phyloP scores from a whole-genome alignment of 30 jellyfish, hydroid and myxozoan species.

The Cassiopea xamachana region DNA sequence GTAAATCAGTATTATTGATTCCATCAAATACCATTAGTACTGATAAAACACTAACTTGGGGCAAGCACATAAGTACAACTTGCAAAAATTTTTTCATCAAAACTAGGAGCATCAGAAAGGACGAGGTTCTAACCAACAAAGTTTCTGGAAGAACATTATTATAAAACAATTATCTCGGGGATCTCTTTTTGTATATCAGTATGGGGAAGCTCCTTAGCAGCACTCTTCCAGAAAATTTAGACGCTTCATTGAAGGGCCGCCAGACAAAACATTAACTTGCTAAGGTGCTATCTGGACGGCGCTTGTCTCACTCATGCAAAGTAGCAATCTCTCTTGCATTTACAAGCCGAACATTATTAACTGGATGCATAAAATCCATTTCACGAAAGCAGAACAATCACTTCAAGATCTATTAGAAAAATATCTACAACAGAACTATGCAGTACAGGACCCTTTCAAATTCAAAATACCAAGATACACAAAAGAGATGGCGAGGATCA shows the following conservation, averaged over 20 bases:
- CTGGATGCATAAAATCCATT: conserved; percentile 46
- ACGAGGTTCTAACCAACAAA: conserved; percentile 41
- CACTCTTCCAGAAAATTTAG: conserved; percentile 34
- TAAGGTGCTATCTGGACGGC: conserved; percentile 24
- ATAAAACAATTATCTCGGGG: conserved; percentile 43
- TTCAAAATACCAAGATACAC: conserved; percentile 49
- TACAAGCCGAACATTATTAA: conserved; percentile 45
- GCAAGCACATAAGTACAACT: conserved; percentile 48
- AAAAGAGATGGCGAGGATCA: conserved; percentile 16
- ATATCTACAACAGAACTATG: conserved; percentile 27
- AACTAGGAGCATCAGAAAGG: conserved; percentile 50
- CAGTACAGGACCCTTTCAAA: conserved; percentile 46
- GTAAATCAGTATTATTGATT: conserved; percentile 39
- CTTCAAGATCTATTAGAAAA: conserved; percentile 54
- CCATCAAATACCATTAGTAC: conserved; percentile 52
- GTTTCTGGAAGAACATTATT: conserved; percentile 26
- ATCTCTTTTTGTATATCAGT: conserved; percentile 51
- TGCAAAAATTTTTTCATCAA: conserved; percentile 34
- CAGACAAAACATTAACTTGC: conserved; percentile 23
- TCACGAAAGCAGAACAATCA: conserved; percentile 29
- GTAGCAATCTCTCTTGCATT: conserved; percentile 58
- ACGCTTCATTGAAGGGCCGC: conserved; percentile 51
- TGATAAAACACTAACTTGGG: conserved; percentile 51
- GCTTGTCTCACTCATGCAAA: conserved; percentile 35
- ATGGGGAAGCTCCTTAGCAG: conserved; percentile 50